Base-by-base conservation (phyloP, 2,888 invertebrate species). In the Phania funesta region DNA sequence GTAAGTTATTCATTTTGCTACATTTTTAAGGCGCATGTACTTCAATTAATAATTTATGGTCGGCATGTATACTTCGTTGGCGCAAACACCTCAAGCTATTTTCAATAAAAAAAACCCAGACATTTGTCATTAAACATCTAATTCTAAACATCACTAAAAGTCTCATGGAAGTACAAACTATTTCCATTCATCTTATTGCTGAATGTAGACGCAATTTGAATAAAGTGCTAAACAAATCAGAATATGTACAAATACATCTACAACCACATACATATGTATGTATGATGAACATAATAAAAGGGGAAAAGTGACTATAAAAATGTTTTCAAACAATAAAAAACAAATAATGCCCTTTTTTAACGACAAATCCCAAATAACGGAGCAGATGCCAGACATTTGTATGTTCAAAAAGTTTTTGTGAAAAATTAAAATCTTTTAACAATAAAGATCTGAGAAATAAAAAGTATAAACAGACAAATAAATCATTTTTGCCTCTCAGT, bases 361-460 rank as follows among this genome's bases (percentile, higher is more conserved):
- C n/a, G 2, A 38, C 11, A 38, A 2, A 13, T 11, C 41, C 38
- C n/a, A 22, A 50, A 20, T 44, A 50, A 32, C 2, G 24, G 48
- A 35, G 58, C 77, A 77, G 62, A 64, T 70, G 75, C 64, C 26
- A 71, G 50, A 75, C 44, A 13, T 29, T 20, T 44, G 20, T 44
- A 44, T 22, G 38, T 18, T 20, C 3, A 2, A 29, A 41, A n/a
- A 46, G 64, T 41, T 58, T 29, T 9, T 62, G 22, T 32, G 26
- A 29, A 60, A 41, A 67, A 46, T 74, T 38, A 41, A 73, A 29
- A 13, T 29, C 41, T 52, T 48, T 64, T 48, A 60, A 52, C 9
- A 22, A 54, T n/a, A 68, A 54, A 67, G 8, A 8, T 38, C 16
- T 52, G 3, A 29, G 29, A 52, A n/a, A 38, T 32, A 32, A 3